phyloP scores from a whole-genome alignment of 2,797 vertebrate genomes.

The Synaphobranchus kaupii region DNA sequence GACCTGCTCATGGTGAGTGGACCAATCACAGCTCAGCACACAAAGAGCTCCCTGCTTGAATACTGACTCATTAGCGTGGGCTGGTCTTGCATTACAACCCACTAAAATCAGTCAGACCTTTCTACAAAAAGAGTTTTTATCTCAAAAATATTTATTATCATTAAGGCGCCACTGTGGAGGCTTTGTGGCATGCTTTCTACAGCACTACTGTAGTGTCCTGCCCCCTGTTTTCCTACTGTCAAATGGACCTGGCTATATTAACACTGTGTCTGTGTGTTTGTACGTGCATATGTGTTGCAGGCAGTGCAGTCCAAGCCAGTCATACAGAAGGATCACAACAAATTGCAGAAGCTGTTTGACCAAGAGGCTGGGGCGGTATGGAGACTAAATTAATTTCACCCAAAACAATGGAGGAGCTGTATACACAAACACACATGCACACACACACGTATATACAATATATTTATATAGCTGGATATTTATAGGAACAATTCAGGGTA shows the following conservation, averaged over 20 bases:
- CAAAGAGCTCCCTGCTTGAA: not conserved
- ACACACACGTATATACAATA: too few species aligned
- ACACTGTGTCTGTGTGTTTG: constrained; percentile 9
- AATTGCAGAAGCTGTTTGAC: constrained; percentile 65
- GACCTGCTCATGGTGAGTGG: constrained; percentile 63
- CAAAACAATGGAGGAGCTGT: not conserved
- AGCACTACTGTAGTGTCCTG: too few species aligned
- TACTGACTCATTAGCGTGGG: not conserved
- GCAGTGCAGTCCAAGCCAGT: constrained; percentile 64
- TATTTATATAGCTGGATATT: too few species aligned
- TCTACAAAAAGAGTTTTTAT: too few species aligned
- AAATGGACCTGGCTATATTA: too few species aligned
- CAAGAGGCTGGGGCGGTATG: constrained; percentile 65
- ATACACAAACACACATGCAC: too few species aligned
- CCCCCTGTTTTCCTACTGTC: too few species aligned
- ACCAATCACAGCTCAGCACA: not conserved
- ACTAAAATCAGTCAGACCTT: too few species aligned
- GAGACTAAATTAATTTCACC: not conserved
- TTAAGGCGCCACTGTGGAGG: too few species aligned
- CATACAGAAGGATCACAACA: constrained; percentile 56
- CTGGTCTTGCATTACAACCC: not conserved
- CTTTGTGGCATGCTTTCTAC: too few species aligned
- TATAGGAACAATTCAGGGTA: too few species aligned
- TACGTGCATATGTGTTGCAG: constrained; percentile 48
- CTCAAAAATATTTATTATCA: too few species aligned